Conservation (phyloP, 1,140 invertebrate species). For the Heterodera schachtii region DNA sequence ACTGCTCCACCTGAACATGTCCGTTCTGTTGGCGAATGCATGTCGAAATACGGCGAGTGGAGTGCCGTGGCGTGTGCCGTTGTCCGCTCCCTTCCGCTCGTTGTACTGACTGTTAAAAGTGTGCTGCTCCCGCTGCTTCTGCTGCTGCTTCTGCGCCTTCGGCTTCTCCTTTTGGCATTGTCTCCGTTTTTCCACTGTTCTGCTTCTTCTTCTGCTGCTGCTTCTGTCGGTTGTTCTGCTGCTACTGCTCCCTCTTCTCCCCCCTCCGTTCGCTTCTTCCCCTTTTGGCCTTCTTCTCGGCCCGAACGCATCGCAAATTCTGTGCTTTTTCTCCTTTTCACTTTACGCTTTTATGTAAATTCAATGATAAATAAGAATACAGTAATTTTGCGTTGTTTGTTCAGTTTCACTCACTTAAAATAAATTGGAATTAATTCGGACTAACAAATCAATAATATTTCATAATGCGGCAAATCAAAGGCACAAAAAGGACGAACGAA, state of each 20-base stretch:
- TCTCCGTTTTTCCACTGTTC: too few species aligned
- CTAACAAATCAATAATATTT: too few species aligned
- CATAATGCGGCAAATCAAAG: too few species aligned
- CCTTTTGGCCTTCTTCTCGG: neutral
- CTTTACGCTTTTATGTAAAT: neutral
- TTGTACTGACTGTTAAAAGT: neutral
- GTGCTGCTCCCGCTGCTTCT: neutral
- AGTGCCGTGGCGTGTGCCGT: neutral
- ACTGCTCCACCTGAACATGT: neutral
- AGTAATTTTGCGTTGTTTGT: too few species aligned
- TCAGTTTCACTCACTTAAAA: too few species aligned
- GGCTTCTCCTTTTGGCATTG: slow-evolving; percentile 43
- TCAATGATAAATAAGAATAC: too few species aligned
- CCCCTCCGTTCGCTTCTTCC: neutral
- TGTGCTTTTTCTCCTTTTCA: neutral
- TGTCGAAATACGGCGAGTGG: neutral
- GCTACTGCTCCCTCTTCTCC: neutral
- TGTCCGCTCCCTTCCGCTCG: too few species aligned
- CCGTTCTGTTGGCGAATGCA: neutral
- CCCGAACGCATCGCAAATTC: neutral
- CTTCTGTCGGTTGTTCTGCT: neutral
- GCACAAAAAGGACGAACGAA: too few species aligned
- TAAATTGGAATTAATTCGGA: too few species aligned
- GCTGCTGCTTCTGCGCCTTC: slow-evolving; percentile 34
- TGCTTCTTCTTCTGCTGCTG: slow-evolving; percentile 15